phyloP scores from a whole-genome alignment of 2,888 invertebrate species.

The Dryobotodes eremita region DNA sequence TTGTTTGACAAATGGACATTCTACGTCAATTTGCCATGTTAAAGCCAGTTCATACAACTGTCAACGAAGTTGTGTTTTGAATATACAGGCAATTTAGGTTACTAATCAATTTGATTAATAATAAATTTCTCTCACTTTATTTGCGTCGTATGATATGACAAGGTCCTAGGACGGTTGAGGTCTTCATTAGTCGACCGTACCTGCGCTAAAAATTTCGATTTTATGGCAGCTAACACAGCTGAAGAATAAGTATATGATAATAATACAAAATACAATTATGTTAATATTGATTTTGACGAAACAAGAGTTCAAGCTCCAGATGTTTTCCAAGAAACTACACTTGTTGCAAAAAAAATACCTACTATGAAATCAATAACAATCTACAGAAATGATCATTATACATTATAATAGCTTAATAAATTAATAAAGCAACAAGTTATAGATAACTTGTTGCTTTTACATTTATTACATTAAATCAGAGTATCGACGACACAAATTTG shows the following conservation, averaged over 20 bases:
- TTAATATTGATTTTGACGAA: conserved; percentile 8
- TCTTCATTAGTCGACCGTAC: neutral
- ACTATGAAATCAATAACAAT: conserved; percentile 9
- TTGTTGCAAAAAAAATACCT: neutral
- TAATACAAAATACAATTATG: neutral
- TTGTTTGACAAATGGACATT: neutral
- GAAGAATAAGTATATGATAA: neutral
- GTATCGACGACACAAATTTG: neutral
- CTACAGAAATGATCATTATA: neutral
- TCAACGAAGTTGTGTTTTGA: neutral
- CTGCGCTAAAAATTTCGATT: neutral
- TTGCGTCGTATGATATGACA: neutral
- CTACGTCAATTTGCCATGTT: neutral
- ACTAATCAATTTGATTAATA: neutral
- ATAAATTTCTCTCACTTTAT: neutral
- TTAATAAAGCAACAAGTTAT: neutral
- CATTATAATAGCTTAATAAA: neutral
- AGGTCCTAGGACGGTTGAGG: neutral
- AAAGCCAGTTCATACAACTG: neutral
- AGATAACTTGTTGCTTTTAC: too few relatives aligned
- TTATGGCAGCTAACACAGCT: neutral
- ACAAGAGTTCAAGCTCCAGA: neutral
- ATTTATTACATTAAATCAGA: too few relatives aligned
- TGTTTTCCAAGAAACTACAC: conserved; percentile 11
- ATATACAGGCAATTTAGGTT: neutral